Evolutionary conservation across 1,140 invertebrate species (phyloP).

Genomic region (Nasonia longicornis): DNA sequence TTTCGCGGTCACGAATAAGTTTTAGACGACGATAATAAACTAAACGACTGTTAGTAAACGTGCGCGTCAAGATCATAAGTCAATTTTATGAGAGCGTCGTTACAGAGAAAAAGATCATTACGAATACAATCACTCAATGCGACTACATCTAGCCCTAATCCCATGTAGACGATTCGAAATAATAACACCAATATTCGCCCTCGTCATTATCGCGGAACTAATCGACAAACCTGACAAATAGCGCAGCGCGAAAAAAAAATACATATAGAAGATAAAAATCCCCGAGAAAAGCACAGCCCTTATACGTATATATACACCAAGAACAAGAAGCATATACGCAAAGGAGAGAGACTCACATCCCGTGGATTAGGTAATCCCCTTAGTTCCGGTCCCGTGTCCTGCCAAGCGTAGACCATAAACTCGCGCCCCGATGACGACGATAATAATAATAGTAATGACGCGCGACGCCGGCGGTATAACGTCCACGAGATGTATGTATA

Average conservation of each 20-base stretch:
- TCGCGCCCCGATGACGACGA: not conserved
- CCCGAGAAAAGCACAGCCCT: not conserved
- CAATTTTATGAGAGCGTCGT: no score
- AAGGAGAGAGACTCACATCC: constrained; percentile 20
- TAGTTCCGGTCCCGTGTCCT: constrained; percentile 53
- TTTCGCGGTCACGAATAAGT: no score
- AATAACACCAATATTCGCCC: no score
- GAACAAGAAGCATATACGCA: constrained; percentile 42
- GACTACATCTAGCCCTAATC: no score
- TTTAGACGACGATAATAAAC: no score
- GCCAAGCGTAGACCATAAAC: constrained; percentile 55
- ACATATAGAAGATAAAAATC: not conserved
- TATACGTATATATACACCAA: not conserved
- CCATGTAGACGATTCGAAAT: no score
- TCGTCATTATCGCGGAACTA: not conserved
- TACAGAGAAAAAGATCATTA: no score
- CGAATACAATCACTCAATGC: no score
- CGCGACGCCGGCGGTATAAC: not conserved
- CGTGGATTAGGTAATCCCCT: constrained; percentile 56
- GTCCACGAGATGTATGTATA: constrained; percentile 15
- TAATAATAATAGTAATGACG: constrained; percentile 7
- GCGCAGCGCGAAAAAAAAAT: not conserved
- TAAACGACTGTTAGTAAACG: no score
- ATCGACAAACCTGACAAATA: constrained; percentile 2
- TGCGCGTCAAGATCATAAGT: no score